These are phyloP conservation scores for Melanchra persicariae DNA, from an alignment of 2,888 invertebrate genomes.

Conservation along the genomic window DNA sequence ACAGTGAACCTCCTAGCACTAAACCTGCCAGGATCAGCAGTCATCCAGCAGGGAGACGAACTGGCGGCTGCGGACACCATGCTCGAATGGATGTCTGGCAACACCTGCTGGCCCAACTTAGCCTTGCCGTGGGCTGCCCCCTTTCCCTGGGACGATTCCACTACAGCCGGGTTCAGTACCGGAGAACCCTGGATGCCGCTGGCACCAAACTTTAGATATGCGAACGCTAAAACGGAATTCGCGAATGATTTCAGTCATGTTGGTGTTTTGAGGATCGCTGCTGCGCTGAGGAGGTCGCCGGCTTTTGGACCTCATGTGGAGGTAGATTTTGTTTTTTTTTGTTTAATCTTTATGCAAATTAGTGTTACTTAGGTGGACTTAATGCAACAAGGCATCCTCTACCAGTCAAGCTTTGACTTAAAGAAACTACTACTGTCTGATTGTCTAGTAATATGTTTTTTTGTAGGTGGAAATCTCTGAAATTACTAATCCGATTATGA, in stretches of 20 bases:
- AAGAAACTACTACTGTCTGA: not conserved
- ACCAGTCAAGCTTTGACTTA: too few species aligned
- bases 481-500: not conserved
- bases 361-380: not conserved
- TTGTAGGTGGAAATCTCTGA: not conserved
- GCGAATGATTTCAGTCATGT: constrained; percentile 88
- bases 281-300: constrained; percentile 85
- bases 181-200: constrained; percentile 93
- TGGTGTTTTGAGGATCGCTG: constrained; percentile 79
- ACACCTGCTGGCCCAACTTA: constrained; percentile 88
- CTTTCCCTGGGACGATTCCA: constrained; percentile 86
- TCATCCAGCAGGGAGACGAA: constrained; percentile 96
- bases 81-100: constrained; percentile 85
- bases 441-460: not conserved
- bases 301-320: constrained; percentile 86
- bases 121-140: constrained; percentile 77
- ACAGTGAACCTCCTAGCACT: constrained; percentile 93
- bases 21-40: constrained; percentile 93
- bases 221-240: constrained; percentile 92
- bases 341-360: not conserved
- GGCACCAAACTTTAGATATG: constrained; percentile 91
- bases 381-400: not conserved
- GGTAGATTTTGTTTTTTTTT: constrained; percentile 66
- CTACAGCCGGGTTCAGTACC: constrained; percentile 86
- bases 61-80: constrained; percentile 91